These are phyloP conservation scores for Drosophila engyochracea DNA, from an alignment of 2,888 invertebrate genomes.

Conservation along the genomic window DNA sequence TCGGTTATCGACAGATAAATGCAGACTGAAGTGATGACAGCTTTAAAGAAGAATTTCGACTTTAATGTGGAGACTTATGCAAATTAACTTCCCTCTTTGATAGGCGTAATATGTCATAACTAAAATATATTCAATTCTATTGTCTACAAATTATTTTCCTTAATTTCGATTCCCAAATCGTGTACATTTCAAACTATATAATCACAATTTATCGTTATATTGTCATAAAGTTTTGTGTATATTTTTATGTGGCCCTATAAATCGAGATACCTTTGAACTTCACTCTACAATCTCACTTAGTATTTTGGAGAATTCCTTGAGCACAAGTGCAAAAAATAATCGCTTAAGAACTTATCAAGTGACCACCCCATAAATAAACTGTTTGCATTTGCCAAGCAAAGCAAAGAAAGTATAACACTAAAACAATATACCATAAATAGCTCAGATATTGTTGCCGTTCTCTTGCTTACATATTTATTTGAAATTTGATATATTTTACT, in stretches of 20 bases:
- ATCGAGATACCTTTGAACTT: slow-evolving; percentile 3
- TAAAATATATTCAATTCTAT: background rate
- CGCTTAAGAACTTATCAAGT: slow-evolving; percentile 10
- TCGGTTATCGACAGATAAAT: slow-evolving; percentile 7
- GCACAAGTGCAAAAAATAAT: background rate
- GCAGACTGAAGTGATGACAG: too few species aligned
- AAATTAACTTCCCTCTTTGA: slow-evolving; percentile 21
- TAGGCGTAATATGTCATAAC: background rate
- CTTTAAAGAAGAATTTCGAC: background rate
- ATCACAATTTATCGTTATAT: background rate
- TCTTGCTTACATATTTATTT: slow-evolving; percentile 15
- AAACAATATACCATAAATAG: slow-evolving; percentile 2
- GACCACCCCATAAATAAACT: slow-evolving; percentile 19
- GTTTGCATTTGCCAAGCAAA: background rate
- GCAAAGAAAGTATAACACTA: slow-evolving; percentile 17
- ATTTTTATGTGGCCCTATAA: background rate
- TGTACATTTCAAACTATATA: background rate
- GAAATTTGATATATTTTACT: slow-evolving; percentile 2
- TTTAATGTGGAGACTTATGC: background rate
- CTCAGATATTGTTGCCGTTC: slow-evolving; percentile 31
- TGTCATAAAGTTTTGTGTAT: background rate
- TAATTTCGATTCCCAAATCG: background rate
- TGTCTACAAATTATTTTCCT: background rate
- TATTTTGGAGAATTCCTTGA: background rate
- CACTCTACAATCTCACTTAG: slow-evolving; percentile 1